Evolutionary conservation across 2,113 vertebrate genomes (phyloP), one percentile per base, ranked within the genome.

Genomic region (Engystomops pustulosus): DNA sequence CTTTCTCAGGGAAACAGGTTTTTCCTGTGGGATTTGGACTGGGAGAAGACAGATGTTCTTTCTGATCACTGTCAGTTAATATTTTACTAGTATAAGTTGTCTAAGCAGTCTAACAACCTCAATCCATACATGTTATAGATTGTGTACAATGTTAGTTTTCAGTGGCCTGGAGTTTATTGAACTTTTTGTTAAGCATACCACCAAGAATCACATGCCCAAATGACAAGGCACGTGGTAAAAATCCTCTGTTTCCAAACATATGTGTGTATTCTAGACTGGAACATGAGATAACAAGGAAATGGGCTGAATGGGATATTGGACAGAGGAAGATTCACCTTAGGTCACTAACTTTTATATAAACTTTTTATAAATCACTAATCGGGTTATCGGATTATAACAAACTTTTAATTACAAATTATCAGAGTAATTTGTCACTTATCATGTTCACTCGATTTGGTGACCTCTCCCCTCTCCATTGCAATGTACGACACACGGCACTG

Each of bases 101-200:
- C 30, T 69, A 20, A 38, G 20, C 55, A 49, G 34, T 84, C 45
- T 14, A 77, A 84, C 45, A 69, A 27, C 60, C 47, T 68, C 55
- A 83, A 83, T 69, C 30, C 45, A 34, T 36, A 27, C 62, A 47
- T 78, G 55, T 23, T 65, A 83, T 65, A 75, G 58, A 34, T 47
- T 34, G 51, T 65, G 81, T 62, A 75, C 41, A 65, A 62, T 83
- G 44, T 53, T 84, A 84, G 32, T 51, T 77, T 44, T 69, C n/a
- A 32, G 45, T 84, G 60, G 25, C 34, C 58, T 14, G n/a, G 9
- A 51, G 72, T 65, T 44, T 55, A 44, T 69, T 55, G 72, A 41
- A 69, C 62, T n/a, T 20, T 12, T 34, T 65, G 20, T 10, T 27
- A 27, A 34, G 38, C 58, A 49, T 5, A 58, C 11, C 30, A 14